Evolutionary conservation across 2,797 vertebrate genomes (phyloP).

Genomic region (Bovichtus variegatus): DNA sequence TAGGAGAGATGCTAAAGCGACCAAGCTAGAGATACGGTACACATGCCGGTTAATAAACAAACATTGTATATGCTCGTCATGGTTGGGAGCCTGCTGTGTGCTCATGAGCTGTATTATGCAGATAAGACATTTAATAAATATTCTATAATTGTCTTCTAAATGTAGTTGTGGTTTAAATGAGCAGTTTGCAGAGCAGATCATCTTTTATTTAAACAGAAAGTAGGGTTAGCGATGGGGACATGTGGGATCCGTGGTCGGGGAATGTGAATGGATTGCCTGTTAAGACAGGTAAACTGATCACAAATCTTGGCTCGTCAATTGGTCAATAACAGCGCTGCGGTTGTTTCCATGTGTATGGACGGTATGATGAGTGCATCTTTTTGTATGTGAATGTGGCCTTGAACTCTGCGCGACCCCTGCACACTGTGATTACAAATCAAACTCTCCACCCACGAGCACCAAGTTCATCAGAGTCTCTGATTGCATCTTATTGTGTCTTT

Average conservation of each 20-base stretch:
- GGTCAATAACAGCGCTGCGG: slow-evolving; percentile 16
- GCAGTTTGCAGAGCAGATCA: slow-evolving; percentile 41
- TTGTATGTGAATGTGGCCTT: slow-evolving; percentile 23
- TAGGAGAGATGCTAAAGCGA: slow-evolving; percentile 61
- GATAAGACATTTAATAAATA: slow-evolving; percentile 62
- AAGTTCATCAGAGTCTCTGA: slow-evolving; percentile 31
- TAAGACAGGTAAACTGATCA: slow-evolving; percentile 35
- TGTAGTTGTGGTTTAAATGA: slow-evolving; percentile 56
- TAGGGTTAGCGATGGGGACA: slow-evolving; percentile 21
- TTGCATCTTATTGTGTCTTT: slow-evolving; percentile 30
- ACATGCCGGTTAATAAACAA: slow-evolving; percentile 64
- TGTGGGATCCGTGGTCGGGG: slow-evolving; percentile 24
- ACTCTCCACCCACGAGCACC: neutral
- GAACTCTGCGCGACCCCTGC: slow-evolving; percentile 24
- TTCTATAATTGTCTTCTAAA: slow-evolving; percentile 55
- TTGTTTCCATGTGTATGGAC: slow-evolving; percentile 12
- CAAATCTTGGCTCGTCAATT: neutral
- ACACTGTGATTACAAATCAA: slow-evolving; percentile 42
- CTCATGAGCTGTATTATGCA: slow-evolving; percentile 52
- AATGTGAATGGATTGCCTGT: slow-evolving; percentile 29
- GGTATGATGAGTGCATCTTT: slow-evolving; percentile 3
- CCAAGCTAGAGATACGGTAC: slow-evolving; percentile 47
- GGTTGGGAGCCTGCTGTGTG: slow-evolving; percentile 40
- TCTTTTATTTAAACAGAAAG: slow-evolving; percentile 35
- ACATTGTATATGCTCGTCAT: slow-evolving; percentile 41